Evolutionary conservation across 1,140 invertebrate species (phyloP), one percentile per base, ranked within the genome.

Genomic region (Drosophila obscura): DNA sequence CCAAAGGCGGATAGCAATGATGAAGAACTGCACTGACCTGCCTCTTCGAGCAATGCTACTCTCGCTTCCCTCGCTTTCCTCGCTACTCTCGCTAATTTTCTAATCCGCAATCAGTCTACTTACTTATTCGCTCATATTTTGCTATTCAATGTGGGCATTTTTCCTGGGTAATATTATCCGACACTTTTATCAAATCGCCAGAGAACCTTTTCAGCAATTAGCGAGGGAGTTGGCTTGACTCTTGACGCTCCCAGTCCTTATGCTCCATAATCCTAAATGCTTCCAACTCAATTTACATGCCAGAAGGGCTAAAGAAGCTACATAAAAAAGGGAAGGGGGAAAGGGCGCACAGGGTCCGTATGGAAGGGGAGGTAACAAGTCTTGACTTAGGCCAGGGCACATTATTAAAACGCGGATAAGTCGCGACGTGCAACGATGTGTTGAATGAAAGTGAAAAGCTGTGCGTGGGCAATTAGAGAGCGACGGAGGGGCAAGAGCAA

Each of bases 381-480:
- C 35, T 13, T n/a, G 41, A 43, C 16, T 56, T 45, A n/a, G 41
- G 53, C 28, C 46, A 7, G 22, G 59, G 46, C 59, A 75, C 81
- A 84, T 84, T 84, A 84, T 84, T 85, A 84, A 85, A 84, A 80
- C 77, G 11, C 35, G 81, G 81, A 85, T 85, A 84, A 84, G 80
- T 85, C 73, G 81, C 81, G 77, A 85, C 82, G 78, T 78, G 82
- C 75, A 55, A 58, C 75, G 80, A 78, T 66, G 75, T 66, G 75
- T 69, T 80, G 83, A 80, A 58, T 53, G 71, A 87, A 87, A 87
- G 83, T 87, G 78, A 87, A 87, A 87, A 88, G 83, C 79, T 88
- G 82, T 82, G 82, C 82, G 83, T 87, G 78, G 82, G 82, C 78
- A 87, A 87, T 87, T 87, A 87, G 88, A 85, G 88, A 74, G 55